Evolutionary conservation across 2,888 invertebrate genomes (phyloP).

Genomic region (Physocephala rufipes): DNA sequence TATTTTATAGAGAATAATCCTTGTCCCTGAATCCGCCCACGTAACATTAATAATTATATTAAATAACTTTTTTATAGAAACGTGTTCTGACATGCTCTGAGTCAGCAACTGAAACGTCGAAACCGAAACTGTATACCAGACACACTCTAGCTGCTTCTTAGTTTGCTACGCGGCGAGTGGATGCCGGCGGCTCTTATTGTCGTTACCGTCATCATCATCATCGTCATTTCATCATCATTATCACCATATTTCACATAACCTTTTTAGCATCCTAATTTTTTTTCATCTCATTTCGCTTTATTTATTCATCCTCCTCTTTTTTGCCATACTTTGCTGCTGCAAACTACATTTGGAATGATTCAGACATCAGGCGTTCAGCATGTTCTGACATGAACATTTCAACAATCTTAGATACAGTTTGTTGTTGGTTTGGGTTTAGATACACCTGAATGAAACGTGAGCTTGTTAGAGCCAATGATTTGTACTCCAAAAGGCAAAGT

Average conservation of each 20-base stretch:
- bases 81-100: no score
- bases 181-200: no score
- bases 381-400: constrained; percentile 26
- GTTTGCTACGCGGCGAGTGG: neutral
- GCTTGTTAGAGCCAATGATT: constrained; percentile 27
- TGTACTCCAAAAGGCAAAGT: neutral
- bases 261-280: constrained; percentile 16
- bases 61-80: no score
- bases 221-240: neutral
- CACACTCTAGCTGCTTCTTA: neutral
- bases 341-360: constrained; percentile 6
- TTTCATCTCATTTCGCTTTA: neutral
- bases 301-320: neutral
- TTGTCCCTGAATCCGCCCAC: no score
- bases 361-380: constrained; percentile 3
- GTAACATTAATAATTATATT: no score
- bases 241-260: neutral
- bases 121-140: neutral
- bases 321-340: neutral
- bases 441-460: constrained; percentile 18
- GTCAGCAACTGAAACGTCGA: no score
- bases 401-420: neutral
- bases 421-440: neutral
- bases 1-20: no score
- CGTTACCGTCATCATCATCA: neutral